These are phyloP conservation scores for Mesembrinibis cayennensis DNA, from an alignment of 2,113 vertebrate genomes.

Conservation along the genomic window DNA sequence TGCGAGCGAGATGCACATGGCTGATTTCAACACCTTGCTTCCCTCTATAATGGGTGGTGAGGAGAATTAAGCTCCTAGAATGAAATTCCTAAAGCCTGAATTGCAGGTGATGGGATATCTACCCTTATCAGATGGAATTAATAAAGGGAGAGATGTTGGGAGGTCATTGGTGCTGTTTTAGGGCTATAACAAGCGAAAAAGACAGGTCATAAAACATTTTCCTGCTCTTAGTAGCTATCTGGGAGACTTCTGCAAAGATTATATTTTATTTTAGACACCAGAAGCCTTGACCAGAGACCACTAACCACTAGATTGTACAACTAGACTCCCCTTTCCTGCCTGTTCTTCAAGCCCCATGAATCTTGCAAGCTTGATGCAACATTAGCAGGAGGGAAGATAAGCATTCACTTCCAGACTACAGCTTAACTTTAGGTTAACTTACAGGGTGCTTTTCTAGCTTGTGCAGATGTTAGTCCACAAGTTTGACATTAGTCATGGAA, in stretches of 20 bases:
- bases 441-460: background rate
- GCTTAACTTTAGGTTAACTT: no score
- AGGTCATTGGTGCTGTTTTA: background rate
- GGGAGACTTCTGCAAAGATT: background rate
- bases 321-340: background rate
- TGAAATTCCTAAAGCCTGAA: background rate
- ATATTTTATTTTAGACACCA: background rate
- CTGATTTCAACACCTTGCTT: background rate
- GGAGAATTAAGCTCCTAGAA: background rate
- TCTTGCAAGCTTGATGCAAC: background rate
- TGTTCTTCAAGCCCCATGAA: background rate
- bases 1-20: background rate
- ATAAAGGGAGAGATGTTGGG: background rate
- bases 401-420: background rate
- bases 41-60: rapidly evolving
- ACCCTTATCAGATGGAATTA: background rate
- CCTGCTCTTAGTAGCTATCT: background rate
- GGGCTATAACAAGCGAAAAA: background rate
- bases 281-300: background rate
- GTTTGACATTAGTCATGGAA: background rate
- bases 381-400: background rate
- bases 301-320: background rate
- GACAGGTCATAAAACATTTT: background rate
- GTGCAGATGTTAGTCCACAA: background rate
- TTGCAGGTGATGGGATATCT: background rate